Evolutionary conservation across 2,797 vertebrate species (phyloP), one percentile per base, ranked within the genome.

Genomic region (Sebastes matsubarae): DNA sequence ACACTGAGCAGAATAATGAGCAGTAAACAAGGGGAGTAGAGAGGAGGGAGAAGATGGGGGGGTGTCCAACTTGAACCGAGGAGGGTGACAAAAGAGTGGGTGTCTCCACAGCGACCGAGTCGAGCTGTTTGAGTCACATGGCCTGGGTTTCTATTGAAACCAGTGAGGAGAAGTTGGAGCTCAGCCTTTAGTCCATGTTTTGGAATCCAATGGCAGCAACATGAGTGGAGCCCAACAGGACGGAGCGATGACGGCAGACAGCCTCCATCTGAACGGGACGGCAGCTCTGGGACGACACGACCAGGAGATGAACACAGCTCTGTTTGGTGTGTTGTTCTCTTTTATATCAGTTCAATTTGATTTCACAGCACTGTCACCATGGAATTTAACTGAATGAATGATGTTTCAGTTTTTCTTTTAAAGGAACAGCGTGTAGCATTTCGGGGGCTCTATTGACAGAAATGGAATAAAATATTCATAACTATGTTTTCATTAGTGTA

Each of bases 41-140:
- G 38, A 72, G 42, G 72, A 24, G 75, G 64, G 78, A 75, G 63
- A 72, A 54, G 74, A 42, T 65, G 72, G 55, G 75, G 79, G 50
- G 50, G 18, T 27, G 61, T 85, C 69, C 77, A 74, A 84, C 84
- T 88, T 75, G 70, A 87, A 85, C 68, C 27, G 67, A 72, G 72
- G 63, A 52, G 34, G 72, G 55, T 76, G 74, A 89, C 86, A 89
- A 92, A 90, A 84, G 88, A 88, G 72, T 73, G 73, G 79, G 68
- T 65, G 93, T 95, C 91, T 90, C 93, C 93, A 92, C 59, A 82
- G 94, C 80, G 85, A 96, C 93, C 46, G 67, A 75, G 70, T 72
- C 68, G 77, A 91, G 86, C 82, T 60, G 77, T 74, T 76, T 50
- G 55, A 70, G 89, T 96, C 95, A 95, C 93, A 81, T 96, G 94